phyloP scores from a whole-genome alignment of 2,888 invertebrate species.

The Hirtodrosophila alboralis region DNA sequence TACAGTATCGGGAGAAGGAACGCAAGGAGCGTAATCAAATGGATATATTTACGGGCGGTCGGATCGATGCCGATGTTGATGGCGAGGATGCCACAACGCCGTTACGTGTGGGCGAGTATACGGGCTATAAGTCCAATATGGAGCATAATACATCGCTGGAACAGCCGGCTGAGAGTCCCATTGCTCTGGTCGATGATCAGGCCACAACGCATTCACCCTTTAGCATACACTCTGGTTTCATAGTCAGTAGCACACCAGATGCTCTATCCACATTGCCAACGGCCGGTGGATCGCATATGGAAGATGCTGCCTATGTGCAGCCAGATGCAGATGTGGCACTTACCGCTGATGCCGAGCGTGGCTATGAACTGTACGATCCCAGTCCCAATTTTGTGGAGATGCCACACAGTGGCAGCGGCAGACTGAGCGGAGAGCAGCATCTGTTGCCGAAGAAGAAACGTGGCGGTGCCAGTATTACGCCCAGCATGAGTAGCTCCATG shows the following conservation, averaged over 20 bases:
- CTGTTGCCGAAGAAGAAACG: constrained; percentile 61
- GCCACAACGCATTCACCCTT: constrained; percentile 82
- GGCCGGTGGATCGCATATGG: constrained; percentile 62
- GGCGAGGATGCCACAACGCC: constrained; percentile 84
- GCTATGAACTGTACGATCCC: constrained; percentile 80
- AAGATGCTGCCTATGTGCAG: constrained; percentile 71
- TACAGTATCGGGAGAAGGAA: constrained; percentile 68
- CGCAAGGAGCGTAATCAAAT: constrained; percentile 61
- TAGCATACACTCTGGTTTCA: constrained; percentile 81
- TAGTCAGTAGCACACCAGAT: constrained; percentile 82
- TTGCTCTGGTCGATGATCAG: constrained; percentile 77
- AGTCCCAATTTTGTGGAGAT: constrained; percentile 79
- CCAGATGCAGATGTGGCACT: constrained; percentile 64
- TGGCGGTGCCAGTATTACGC: constrained; percentile 55
- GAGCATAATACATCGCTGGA: constrained; percentile 81
- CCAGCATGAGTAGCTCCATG: constrained; percentile 78
- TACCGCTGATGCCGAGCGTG: constrained; percentile 57
- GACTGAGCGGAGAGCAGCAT: constrained; percentile 75
- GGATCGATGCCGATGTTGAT: constrained; percentile 73
- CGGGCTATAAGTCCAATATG: constrained; percentile 80
- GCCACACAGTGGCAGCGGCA: constrained; percentile 52
- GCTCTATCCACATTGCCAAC: constrained; percentile 78
- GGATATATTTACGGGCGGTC: constrained; percentile 51
- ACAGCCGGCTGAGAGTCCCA: constrained; percentile 80
- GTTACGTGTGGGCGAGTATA: constrained; percentile 82